Conservation (phyloP, 2,888 invertebrate species). For the Elysia crispata region DNA sequence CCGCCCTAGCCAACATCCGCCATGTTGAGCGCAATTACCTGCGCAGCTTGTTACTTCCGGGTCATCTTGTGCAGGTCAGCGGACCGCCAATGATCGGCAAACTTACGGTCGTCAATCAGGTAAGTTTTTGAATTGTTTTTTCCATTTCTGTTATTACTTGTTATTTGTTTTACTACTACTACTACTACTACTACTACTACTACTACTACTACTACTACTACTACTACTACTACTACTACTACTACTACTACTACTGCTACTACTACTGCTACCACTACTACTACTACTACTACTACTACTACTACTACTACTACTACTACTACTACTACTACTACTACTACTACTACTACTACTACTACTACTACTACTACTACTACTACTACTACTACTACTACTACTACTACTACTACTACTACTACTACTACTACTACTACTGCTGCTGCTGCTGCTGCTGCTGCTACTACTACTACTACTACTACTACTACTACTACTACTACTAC, state of each 20-base stretch:
- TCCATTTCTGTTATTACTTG: too few species aligned
- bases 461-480: neutral
- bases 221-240: constrained; percentile 35
- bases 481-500: neutral
- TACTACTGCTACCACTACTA: constrained; percentile 32
- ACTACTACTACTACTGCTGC: constrained; percentile 31
- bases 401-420: constrained; percentile 28
- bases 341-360: constrained; percentile 7
- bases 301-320: constrained; percentile 17
- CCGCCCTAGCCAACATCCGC: neutral
- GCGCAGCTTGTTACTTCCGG: neutral
- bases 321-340: constrained; percentile 30
- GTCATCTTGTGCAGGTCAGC: constrained; percentile 7
- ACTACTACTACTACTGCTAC: constrained; percentile 29
- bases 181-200: constrained; percentile 27
- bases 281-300: constrained; percentile 19
- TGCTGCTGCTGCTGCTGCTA: neutral
- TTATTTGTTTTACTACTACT: constrained; percentile 6
- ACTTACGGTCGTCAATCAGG: constrained; percentile 26
- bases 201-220: constrained; percentile 34
- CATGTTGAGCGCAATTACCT: neutral
- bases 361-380: constrained; percentile 21
- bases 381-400: constrained; percentile 25
- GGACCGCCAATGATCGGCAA: constrained; percentile 38
- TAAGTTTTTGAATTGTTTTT: neutral